phyloP scores from a whole-genome alignment of 2,888 invertebrate species.

The Macrophya alboannulata region DNA sequence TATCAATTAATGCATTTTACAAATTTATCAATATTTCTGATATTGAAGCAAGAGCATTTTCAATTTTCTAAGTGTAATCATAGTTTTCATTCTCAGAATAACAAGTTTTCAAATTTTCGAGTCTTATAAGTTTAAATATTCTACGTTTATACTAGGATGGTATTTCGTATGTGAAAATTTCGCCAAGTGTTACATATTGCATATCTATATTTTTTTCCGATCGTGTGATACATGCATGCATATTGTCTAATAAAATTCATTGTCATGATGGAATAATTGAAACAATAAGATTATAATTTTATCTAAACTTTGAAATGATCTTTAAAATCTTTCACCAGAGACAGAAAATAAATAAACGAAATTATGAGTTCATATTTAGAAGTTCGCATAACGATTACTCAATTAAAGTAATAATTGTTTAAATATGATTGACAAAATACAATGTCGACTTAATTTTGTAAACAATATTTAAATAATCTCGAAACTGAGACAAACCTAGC shows the following conservation, averaged over 20 bases:
- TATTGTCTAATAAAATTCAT: not conserved
- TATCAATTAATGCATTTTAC: slow-evolving; percentile 19
- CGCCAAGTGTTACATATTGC: not conserved
- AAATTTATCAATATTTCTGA: slow-evolving; percentile 30
- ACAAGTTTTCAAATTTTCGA: slow-evolving; percentile 28
- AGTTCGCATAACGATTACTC: not conserved
- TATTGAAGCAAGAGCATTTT: not conserved
- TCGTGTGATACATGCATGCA: slow-evolving; percentile 6
- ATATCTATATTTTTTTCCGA: slow-evolving; percentile 9
- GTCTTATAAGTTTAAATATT: slow-evolving; percentile 27
- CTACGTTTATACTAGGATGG: slow-evolving; percentile 17
- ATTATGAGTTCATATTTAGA: not conserved
- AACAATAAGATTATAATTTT: not conserved
- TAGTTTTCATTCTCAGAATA: slow-evolving; percentile 6
- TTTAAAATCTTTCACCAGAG: not conserved
- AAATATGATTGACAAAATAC: slow-evolving; percentile 46
- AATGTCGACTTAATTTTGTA: slow-evolving; percentile 18
- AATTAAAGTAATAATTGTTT: slow-evolving; percentile 9
- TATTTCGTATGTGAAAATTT: slow-evolving; percentile 36
- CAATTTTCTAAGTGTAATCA: not conserved
- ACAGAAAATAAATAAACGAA: slow-evolving; percentile 3
- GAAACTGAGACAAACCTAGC: slow-evolving; percentile 43
- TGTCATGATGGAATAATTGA: slow-evolving; percentile 4
- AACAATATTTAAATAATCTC: slow-evolving; percentile 46
- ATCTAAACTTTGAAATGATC: not conserved